A percentile compares a stretch with the other conserved stretches of the same genome.
Conservation (phyloP, 37 sponge, comb jelly and placozoan genomes). For the Spongilla lacustris region DNA sequence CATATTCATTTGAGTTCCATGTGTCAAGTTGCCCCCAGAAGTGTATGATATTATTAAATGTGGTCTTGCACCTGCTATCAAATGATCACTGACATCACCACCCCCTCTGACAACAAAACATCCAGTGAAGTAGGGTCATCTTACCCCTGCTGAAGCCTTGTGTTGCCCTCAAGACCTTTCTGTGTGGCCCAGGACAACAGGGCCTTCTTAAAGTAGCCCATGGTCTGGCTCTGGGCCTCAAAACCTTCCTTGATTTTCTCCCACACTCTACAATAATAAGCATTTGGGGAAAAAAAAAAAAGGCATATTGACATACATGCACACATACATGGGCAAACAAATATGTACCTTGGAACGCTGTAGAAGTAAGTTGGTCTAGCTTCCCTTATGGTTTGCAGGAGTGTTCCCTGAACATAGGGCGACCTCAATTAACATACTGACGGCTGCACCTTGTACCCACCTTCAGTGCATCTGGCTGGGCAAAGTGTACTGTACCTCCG, state of each 20-base stretch:
- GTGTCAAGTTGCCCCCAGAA: too few relatives aligned
- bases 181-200: constrained; percentile 67
- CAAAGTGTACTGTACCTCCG: constrained; percentile 69
- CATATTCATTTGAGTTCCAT: too few relatives aligned
- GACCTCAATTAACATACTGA: background rate
- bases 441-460: constrained; percentile 10
- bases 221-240: constrained; percentile 15
- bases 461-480: constrained; percentile 93
- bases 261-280: constrained; percentile 55
- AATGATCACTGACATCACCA: background rate
- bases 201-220: constrained; percentile 50
- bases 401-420: constrained; percentile 53
- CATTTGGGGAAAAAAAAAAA: background rate
- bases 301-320: background rate
- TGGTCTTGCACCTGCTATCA: too few relatives aligned
- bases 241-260: constrained; percentile 80
- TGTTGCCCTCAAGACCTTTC: constrained; percentile 78
- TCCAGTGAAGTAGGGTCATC: background rate
- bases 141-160: constrained; percentile 58
- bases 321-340: constrained; percentile 2
- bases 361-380: constrained; percentile 75
- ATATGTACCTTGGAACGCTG: constrained; percentile 70
- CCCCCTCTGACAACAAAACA: too few relatives aligned
- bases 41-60: too few relatives aligned
- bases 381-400: constrained; percentile 67